phyloP scores from a whole-genome alignment of 2,797 vertebrate genomes.

The Diplodus sargus region DNA sequence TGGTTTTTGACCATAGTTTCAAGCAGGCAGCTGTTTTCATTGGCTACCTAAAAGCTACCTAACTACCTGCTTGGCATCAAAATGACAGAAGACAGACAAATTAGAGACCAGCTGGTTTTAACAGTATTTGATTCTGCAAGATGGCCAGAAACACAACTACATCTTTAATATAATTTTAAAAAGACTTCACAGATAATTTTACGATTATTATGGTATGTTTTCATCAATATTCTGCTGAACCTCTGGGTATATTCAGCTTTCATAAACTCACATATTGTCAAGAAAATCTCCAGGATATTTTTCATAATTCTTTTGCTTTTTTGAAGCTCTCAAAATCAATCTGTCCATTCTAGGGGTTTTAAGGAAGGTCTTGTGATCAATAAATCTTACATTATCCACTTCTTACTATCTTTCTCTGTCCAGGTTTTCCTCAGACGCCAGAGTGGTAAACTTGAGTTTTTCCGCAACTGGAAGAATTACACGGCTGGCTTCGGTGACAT shows the following conservation, averaged over 20 bases:
- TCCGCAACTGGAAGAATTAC: conserved; percentile 96
- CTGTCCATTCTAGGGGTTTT: not conserved
- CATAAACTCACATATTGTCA: not conserved
- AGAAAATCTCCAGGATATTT: not conserved
- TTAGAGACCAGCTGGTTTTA: too few relatives aligned
- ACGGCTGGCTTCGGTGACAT: conserved; percentile 92
- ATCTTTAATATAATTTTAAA: not conserved
- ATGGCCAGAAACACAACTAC: not conserved
- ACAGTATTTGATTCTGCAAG: too few relatives aligned
- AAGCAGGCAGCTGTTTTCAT: too few relatives aligned
- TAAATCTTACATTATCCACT: not conserved
- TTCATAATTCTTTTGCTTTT: not conserved
- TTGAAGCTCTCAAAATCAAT: not conserved
- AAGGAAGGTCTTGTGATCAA: not conserved
- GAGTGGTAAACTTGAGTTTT: conserved; percentile 93
- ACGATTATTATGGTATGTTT: too few relatives aligned
- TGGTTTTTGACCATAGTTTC: too few relatives aligned
- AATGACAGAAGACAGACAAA: too few relatives aligned
- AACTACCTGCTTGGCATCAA: too few relatives aligned
- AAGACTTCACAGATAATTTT: not conserved
- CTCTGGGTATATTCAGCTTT: not conserved
- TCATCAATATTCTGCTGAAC: not conserved
- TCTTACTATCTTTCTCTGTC: not conserved
- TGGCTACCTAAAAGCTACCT: too few relatives aligned
- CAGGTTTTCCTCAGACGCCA: conserved; percentile 95